Evolutionary conservation across 2,113 vertebrate genomes (phyloP).

Genomic region (Lamprologus speciosus): DNA sequence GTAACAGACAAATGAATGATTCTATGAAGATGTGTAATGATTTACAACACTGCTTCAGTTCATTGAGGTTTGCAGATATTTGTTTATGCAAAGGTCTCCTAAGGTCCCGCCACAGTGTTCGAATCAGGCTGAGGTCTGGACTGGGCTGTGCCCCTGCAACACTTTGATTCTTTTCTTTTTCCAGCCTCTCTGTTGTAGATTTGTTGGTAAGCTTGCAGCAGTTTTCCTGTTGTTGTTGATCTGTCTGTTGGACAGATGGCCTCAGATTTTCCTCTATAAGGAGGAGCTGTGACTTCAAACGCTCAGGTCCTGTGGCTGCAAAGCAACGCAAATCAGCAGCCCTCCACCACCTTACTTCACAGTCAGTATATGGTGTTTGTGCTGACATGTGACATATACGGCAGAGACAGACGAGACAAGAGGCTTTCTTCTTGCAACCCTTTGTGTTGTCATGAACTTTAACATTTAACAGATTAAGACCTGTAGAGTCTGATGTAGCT

Average conservation of each 20-base stretch:
- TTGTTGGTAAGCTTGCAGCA: background rate
- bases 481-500: background rate
- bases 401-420: background rate
- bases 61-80: background rate
- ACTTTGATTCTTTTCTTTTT: background rate
- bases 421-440: background rate
- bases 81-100: background rate
- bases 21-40: background rate
- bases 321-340: background rate
- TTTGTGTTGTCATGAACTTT: background rate
- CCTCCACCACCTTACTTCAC: background rate
- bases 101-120: background rate
- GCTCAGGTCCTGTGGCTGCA: background rate
- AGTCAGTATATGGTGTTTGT: background rate
- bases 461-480: background rate
- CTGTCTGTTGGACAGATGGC: background rate
- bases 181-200: background rate
- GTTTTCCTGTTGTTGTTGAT: background rate
- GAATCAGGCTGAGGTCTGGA: fast-evolving
- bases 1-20: background rate
- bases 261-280: background rate
- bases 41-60: background rate
- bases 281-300: background rate
- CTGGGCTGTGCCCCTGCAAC: background rate
- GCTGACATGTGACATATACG: background rate